Evolutionary conservation across 2,797 vertebrate species (phyloP).

Genomic region (Odontamblyopus rebecca): DNA sequence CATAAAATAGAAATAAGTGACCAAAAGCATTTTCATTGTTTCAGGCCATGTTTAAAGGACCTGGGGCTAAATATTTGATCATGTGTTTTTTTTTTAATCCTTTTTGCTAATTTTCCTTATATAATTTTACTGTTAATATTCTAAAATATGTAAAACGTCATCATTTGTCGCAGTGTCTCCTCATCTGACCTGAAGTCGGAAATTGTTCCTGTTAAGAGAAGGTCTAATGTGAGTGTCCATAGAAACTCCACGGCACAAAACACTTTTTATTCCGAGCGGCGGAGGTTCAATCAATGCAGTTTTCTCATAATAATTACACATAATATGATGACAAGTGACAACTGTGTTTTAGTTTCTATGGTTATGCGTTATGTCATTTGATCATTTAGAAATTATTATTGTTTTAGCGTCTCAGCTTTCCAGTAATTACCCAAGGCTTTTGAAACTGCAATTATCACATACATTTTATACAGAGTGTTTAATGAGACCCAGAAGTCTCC

Average conservation of each 20-base stretch:
- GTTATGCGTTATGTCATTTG: background rate
- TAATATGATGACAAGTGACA: background rate
- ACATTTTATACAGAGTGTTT: background rate
- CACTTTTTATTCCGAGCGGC: constrained; percentile 16
- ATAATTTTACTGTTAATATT: too few relatives aligned
- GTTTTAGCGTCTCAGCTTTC: background rate
- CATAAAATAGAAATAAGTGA: background rate
- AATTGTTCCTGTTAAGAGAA: constrained; percentile 49
- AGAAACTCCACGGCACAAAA: constrained; percentile 54
- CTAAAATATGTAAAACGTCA: too few relatives aligned
- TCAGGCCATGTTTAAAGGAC: background rate
- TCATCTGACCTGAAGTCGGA: constrained; percentile 54
- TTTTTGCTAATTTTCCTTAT: too few relatives aligned
- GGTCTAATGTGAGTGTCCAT: constrained; percentile 67
- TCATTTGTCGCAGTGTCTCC: background rate
- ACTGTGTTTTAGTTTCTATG: background rate
- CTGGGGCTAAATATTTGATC: too few relatives aligned
- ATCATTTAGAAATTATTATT: background rate
- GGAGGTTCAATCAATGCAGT: constrained; percentile 57
- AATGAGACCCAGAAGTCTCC: background rate
- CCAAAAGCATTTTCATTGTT: background rate
- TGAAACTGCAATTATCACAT: background rate
- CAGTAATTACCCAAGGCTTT: background rate
- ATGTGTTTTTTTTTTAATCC: too few relatives aligned
- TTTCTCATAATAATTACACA: constrained; percentile 41